Evolutionary conservation across 1,140 invertebrate species (phyloP).

Genomic region (Lamellibrachia luymesi): DNA sequence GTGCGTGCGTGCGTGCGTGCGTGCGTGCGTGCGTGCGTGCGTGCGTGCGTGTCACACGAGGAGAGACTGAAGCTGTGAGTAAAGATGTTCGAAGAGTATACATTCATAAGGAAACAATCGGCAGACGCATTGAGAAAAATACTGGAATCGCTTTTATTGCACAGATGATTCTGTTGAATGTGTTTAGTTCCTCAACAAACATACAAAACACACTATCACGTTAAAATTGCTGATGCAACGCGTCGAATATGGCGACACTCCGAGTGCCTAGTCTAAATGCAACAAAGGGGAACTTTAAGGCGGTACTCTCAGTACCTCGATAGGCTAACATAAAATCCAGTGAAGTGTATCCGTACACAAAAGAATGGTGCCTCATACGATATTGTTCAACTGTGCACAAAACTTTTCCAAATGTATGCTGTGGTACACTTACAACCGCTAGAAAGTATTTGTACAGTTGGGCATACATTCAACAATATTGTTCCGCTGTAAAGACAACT

Average conservation of each 20-base stretch:
- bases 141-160: neutral
- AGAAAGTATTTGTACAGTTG: neutral
- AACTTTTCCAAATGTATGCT: neutral
- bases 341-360: too few relatives aligned
- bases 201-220: neutral
- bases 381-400: too few relatives aligned
- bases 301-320: neutral
- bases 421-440: neutral
- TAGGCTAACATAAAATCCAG: too few relatives aligned
- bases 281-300: neutral
- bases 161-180: neutral
- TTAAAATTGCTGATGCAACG: neutral
- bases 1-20: too few relatives aligned
- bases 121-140: neutral
- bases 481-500: neutral
- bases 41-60: neutral
- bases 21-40: too few relatives aligned
- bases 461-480: neutral
- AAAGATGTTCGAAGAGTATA: neutral
- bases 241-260: neutral
- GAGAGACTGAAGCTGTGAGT: neutral
- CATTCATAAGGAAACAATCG: neutral
- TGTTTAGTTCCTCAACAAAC: neutral
- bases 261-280: too few relatives aligned
- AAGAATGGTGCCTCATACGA: too few relatives aligned